These are phyloP conservation scores for Cryptocheilus praepositus DNA, from an alignment of 2,888 invertebrate species.

Conservation along the genomic window DNA sequence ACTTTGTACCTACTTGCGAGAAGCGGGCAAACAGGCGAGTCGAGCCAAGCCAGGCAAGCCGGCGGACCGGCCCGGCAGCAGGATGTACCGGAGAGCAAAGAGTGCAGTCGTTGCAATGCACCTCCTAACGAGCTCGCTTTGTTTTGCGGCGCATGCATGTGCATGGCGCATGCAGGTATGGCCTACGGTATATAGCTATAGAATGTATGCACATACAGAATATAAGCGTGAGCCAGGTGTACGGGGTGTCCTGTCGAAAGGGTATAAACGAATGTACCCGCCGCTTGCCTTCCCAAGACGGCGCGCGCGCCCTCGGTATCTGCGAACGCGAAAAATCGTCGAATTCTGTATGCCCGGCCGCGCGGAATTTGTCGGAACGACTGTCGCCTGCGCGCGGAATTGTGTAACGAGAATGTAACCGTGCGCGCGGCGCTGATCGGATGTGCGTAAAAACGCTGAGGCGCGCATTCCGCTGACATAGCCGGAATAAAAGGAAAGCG, in stretches of 20 bases:
- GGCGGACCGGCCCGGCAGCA: constrained; percentile 42
- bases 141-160: constrained; percentile 71
- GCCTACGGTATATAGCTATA: constrained; percentile 49
- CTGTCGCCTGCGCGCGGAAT: too few species aligned
- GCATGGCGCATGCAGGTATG: constrained; percentile 50
- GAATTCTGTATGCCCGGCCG: too few species aligned
- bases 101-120: constrained; percentile 70
- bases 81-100: constrained; percentile 61
- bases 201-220: constrained; percentile 60
- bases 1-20: constrained; percentile 50
- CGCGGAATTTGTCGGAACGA: too few species aligned
- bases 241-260: constrained; percentile 60
- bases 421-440: too few species aligned
- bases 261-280: background rate
- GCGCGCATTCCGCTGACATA: too few species aligned
- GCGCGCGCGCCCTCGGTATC: too few species aligned
- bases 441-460: too few species aligned
- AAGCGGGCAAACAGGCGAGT: constrained; percentile 44
- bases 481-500: too few species aligned
- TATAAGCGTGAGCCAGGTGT: constrained; percentile 56
- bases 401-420: too few species aligned
- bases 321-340: too few species aligned
- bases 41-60: constrained; percentile 28
- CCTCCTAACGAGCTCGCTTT: constrained; percentile 75
- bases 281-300: too few species aligned